These are phyloP conservation scores for Venturia canescens DNA, from an alignment of 1,140 invertebrate genomes.

Conservation along the genomic window DNA sequence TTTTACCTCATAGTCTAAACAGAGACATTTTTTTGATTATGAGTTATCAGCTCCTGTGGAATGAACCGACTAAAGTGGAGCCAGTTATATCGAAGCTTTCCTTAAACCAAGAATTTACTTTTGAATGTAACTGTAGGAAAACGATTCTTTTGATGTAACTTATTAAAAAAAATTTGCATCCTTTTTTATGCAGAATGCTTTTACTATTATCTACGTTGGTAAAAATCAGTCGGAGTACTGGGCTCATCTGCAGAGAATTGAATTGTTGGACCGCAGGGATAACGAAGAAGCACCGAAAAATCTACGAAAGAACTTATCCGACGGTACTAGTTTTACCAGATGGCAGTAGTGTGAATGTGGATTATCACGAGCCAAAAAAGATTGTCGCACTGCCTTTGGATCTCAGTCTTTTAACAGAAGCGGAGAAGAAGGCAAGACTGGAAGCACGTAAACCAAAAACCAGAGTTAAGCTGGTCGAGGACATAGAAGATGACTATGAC, in stretches of 20 bases:
- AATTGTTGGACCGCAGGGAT: conserved; percentile 84
- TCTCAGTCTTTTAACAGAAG: conserved; percentile 82
- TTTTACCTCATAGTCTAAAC: too few relatives aligned
- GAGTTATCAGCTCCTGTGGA: too few relatives aligned
- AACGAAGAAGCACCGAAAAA: conserved; percentile 82
- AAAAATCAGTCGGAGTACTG: conserved; percentile 28
- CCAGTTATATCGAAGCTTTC: background rate
- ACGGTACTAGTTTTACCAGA: conserved; percentile 87
- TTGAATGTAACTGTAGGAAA: too few relatives aligned
- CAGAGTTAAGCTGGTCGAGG: conserved; percentile 84
- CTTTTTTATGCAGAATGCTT: conserved; percentile 63
- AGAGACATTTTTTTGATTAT: too few relatives aligned
- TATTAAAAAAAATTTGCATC: too few relatives aligned
- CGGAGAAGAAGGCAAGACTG: conserved; percentile 82
- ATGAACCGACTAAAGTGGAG: too few relatives aligned
- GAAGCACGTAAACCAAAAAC: conserved; percentile 85
- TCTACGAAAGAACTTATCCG: conserved; percentile 86
- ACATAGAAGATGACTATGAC: conserved; percentile 87
- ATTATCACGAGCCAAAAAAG: conserved; percentile 89
- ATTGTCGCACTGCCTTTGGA: conserved; percentile 92
- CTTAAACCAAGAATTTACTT: too few relatives aligned
- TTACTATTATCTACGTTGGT: conserved; percentile 49
- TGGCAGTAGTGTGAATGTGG: conserved; percentile 89
- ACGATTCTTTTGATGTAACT: too few relatives aligned
- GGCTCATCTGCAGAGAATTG: conserved; percentile 67